Base-by-base conservation (phyloP, 2,113 vertebrate species). In the Nothobranchius furzeri region DNA sequence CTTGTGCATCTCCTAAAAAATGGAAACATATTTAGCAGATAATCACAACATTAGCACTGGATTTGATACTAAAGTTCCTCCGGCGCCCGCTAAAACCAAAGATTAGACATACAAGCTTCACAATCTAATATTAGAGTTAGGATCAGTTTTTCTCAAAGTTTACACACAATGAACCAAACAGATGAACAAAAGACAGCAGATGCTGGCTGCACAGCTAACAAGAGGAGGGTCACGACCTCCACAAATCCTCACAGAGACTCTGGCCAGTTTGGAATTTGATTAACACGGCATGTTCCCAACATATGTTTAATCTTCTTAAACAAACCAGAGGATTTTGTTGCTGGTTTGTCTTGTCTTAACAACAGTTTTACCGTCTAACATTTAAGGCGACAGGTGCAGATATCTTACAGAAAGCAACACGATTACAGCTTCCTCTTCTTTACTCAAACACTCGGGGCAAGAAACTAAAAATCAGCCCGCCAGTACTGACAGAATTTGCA, bases 281-380 rank as follows among this genome's bases (percentile, higher is more conserved):
- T 68, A 80, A 73, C 68, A 47, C 59, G 67, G 47, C n/a, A 70
- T 53, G 60, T 76, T 68, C 63, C 57, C 42, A 79, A 70, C 88
- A 87, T 81, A 82, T 74, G 81, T 58, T 71, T 85, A 85, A 88
- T 85, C 85, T 79, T 63, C 68, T 87, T 82, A 85, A 60, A 60
- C 46, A 74, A 75, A 72, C 3, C 12, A 60, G 30, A 68, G 48
- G 40, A 66, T n/a, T 36, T n/a, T 20, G 45, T 52, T 45, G 10
- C 47, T 50, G 40, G 24, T 56, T 47, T 58, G n/a, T 53, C 48
- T 35, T 45, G 52, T 17, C 51, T 30, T 37, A 36, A 14, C 36
- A 63, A 17, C 6, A 30, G 51, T 55, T 60, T 40, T 2, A 24
- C 2, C 0, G 0, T 51, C 7, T 5, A 17, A 36, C 37, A 24